Percentiles rank a stretch among this genome's conserved stretches.
These are phyloP conservation scores for Mercenaria mercenaria DNA, from an alignment of 1,140 invertebrate genomes.

Conservation along the genomic window DNA sequence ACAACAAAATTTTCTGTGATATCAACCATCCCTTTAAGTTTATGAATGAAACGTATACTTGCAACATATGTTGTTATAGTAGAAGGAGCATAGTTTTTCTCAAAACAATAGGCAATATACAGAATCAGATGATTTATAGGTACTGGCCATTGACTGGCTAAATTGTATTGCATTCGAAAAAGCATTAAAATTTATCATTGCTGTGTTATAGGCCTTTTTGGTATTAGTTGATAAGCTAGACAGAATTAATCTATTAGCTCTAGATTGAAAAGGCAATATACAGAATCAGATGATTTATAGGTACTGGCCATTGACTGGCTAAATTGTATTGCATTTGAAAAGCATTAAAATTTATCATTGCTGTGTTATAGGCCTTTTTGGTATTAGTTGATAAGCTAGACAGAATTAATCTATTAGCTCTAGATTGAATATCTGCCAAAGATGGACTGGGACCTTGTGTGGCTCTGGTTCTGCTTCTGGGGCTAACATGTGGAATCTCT, in stretches of 20 bases:
- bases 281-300: neutral
- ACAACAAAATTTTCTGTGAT: neutral
- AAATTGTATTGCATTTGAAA: neutral
- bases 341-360: neutral
- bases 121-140: too few relatives aligned
- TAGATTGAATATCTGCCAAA: too few relatives aligned
- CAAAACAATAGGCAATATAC: constrained; percentile 1
- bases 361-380: neutral
- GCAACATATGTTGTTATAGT: constrained; percentile 3
- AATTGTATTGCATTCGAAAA: too few relatives aligned
- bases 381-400: neutral
- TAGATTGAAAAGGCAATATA: too few relatives aligned
- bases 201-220: too few relatives aligned
- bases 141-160: too few relatives aligned
- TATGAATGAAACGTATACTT: neutral
- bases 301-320: neutral
- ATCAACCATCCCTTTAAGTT: neutral
- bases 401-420: neutral
- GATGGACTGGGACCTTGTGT: neutral
- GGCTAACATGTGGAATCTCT: constrained; percentile 18
- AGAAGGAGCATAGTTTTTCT: neutral
- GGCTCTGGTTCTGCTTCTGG: neutral
- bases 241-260: too few relatives aligned
- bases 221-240: too few relatives aligned
- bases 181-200: too few relatives aligned